Evolutionary conservation across 1,140 invertebrate genomes (phyloP).

Genomic region (Heliconius melpomene): DNA sequence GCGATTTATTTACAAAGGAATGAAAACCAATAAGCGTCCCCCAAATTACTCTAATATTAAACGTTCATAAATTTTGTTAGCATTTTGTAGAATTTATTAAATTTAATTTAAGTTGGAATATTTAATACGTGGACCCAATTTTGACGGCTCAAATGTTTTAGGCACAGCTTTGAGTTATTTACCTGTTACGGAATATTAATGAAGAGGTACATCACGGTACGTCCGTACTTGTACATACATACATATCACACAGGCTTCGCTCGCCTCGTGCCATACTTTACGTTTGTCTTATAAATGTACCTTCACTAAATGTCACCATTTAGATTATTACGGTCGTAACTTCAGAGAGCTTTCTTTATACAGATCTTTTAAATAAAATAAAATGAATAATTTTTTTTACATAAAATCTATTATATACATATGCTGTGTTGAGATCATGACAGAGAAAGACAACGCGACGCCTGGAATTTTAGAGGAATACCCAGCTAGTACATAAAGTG

Average conservation of each 20-base stretch:
- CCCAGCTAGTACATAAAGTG: no score
- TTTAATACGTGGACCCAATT: slow-evolving; percentile 11
- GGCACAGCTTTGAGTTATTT: slow-evolving; percentile 1
- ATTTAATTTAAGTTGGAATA: slow-evolving; percentile 16
- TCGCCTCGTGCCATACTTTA: neutral
- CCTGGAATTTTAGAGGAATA: no score
- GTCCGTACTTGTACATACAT: neutral
- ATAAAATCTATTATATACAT: no score
- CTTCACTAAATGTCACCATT: neutral
- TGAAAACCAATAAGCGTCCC: slow-evolving; percentile 12
- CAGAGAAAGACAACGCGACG: no score
- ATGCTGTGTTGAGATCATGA: no score
- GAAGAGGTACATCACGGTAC: neutral
- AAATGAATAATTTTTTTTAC: no score
- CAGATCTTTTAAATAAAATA: no score
- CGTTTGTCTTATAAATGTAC: neutral
- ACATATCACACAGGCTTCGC: neutral
- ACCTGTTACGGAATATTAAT: slow-evolving; percentile 8
- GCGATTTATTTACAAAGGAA: neutral
- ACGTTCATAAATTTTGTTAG: slow-evolving; percentile 15
- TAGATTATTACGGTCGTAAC: neutral
- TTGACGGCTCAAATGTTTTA: slow-evolving; percentile 15
- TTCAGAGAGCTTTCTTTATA: no score
- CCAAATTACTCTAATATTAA: slow-evolving; percentile 8
- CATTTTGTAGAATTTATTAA: slow-evolving; percentile 17